Evolutionary conservation across 2,113 vertebrate genomes (phyloP).

Genomic region (Strix uralensis): DNA sequence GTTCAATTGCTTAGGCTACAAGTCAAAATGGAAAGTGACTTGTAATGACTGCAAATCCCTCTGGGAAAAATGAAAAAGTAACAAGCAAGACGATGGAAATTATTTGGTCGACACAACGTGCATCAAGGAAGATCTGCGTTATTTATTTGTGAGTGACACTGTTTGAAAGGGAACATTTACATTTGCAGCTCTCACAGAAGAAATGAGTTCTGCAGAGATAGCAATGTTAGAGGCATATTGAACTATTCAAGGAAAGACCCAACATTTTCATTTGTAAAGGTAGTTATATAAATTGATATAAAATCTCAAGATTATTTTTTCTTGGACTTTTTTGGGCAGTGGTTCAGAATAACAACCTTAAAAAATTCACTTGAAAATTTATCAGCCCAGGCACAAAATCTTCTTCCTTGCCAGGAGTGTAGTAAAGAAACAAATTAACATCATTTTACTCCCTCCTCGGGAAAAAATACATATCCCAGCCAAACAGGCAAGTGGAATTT

Average conservation of each 20-base stretch:
- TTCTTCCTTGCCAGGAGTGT: not conserved
- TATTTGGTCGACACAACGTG: not conserved
- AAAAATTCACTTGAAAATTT: conserved; percentile 10
- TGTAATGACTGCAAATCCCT: not conserved
- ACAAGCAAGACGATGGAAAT: not conserved
- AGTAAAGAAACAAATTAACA: conserved; percentile 8
- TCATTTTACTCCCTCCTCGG: not conserved
- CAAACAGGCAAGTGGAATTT: conserved; percentile 26
- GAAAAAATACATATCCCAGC: not conserved
- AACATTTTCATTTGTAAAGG: not conserved
- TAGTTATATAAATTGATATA: not conserved
- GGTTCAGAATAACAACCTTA: not conserved
- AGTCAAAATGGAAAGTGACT: conserved; percentile 30
- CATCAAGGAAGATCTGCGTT: not conserved
- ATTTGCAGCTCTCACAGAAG: not conserved
- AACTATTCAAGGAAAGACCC: not conserved
- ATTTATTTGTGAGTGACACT: not conserved
- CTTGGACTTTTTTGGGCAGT: not conserved
- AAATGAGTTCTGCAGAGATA: not conserved
- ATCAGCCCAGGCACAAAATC: not conserved
- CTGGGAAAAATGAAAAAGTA: conserved; percentile 9
- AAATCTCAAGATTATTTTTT: not conserved
- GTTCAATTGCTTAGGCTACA: not conserved
- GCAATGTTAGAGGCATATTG: not conserved
- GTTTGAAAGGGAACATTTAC: not conserved